Conservation (phyloP, 2,888 invertebrate species). For the Nezara viridula region DNA sequence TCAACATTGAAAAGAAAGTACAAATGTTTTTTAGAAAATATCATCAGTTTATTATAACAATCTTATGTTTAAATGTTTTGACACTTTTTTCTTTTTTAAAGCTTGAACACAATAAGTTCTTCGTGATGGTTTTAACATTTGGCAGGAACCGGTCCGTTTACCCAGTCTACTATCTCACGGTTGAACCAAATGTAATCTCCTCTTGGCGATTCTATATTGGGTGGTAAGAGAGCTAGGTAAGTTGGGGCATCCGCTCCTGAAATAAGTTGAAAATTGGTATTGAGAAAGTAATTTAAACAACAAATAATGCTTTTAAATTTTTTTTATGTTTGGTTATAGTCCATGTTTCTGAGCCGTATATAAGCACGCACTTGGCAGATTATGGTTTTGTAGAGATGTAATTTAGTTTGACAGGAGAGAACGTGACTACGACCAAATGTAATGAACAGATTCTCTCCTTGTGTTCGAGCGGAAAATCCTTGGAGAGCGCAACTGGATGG, state of each 20-base stretch:
- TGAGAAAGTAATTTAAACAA: background rate
- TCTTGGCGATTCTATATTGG: constrained; percentile 71
- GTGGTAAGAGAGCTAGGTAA: constrained; percentile 74
- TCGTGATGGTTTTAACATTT: background rate
- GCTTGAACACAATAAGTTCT: background rate
- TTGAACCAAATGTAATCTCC: constrained; percentile 78
- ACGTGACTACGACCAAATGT: too few relatives aligned
- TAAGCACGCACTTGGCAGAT: too few relatives aligned
- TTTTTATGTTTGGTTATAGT: too few relatives aligned
- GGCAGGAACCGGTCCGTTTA: constrained; percentile 66
- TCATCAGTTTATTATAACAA: background rate
- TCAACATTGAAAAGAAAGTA: background rate
- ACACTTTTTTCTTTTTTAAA: background rate
- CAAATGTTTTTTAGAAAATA: background rate
- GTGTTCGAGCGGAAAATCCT: too few relatives aligned
- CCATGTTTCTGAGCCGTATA: too few relatives aligned
- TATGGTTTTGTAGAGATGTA: too few relatives aligned
- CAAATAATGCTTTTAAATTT: background rate
- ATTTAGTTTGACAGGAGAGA: too few relatives aligned
- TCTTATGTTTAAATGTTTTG: background rate
- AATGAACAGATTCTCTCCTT: too few relatives aligned
- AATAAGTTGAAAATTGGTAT: constrained; percentile 42
- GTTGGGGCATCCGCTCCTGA: constrained; percentile 74
- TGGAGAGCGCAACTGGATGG: too few relatives aligned
- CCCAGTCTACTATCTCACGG: constrained; percentile 75